phyloP scores from a whole-genome alignment of 2,113 vertebrate species.

The Mormyrus lacerda region DNA sequence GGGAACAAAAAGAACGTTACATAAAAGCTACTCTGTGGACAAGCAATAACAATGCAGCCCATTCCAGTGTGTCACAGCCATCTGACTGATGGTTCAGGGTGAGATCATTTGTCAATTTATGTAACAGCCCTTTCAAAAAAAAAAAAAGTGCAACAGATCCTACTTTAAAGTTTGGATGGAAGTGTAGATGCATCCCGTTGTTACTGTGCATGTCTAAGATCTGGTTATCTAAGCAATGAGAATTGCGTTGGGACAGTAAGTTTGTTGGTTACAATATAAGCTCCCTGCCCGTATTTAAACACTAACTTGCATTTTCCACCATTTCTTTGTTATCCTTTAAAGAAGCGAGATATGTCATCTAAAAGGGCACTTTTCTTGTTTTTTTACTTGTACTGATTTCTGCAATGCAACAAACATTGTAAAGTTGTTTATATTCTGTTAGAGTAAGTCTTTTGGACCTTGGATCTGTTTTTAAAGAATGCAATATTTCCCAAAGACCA shows the following conservation, averaged over 20 bases:
- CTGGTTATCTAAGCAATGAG: not conserved
- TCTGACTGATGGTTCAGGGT: not conserved
- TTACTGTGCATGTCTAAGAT: not conserved
- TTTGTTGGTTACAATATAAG: not conserved
- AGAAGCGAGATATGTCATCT: not conserved
- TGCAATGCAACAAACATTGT: not conserved
- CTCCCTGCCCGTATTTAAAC: not conserved
- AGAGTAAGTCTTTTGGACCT: not conserved
- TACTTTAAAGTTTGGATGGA: not conserved
- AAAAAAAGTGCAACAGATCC: not conserved
- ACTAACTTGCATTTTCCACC: not conserved
- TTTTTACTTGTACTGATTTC: not conserved
- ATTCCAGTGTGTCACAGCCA: not conserved
- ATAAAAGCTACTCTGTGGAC: not conserved
- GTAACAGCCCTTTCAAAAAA: not conserved
- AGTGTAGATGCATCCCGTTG: not conserved
- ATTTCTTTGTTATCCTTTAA: not conserved
- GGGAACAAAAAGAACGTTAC: not conserved
- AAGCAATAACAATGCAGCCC: not conserved
- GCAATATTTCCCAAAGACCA: not conserved
- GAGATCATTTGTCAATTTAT: conserved; percentile 1
- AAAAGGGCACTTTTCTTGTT: not conserved
- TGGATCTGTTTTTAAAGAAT: not conserved
- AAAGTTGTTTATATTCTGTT: not conserved
- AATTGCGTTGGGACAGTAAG: not conserved